These are phyloP conservation scores for Bos javanicus DNA, from an alignment of 2,113 vertebrate genomes.

Conservation along the genomic window DNA sequence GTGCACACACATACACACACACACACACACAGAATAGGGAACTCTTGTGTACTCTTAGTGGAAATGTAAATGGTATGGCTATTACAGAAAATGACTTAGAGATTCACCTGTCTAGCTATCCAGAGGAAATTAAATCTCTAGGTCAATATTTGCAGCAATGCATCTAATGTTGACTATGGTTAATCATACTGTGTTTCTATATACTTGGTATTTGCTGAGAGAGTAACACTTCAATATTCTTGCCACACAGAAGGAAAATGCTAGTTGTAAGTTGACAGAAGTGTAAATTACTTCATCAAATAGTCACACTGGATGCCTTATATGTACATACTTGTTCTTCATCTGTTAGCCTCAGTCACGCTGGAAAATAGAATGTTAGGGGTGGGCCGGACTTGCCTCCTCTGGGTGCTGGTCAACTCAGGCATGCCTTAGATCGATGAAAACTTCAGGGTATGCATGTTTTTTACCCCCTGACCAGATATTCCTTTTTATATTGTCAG, in stretches of 20 bases:
- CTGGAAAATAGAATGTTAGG: background rate
- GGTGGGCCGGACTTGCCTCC: background rate
- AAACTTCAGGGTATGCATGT: background rate
- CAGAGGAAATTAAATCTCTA: background rate
- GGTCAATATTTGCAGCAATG: background rate
- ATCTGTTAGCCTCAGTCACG: background rate
- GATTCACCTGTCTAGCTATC: background rate
- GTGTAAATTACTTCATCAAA: background rate
- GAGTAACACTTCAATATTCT: background rate
- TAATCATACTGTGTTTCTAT: background rate
- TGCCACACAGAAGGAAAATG: background rate
- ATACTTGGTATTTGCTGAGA: background rate
- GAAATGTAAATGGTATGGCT: background rate
- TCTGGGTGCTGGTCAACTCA: background rate
- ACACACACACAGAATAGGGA: background rate
- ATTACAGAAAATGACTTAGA: background rate
- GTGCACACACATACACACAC: fast-evolving
- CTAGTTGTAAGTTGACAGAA: background rate
- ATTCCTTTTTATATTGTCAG: background rate
- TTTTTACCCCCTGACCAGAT: background rate
- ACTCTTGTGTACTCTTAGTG: background rate
- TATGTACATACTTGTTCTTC: background rate
- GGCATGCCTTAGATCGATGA: background rate
- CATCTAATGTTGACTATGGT: background rate
- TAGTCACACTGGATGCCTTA: background rate